These are phyloP conservation scores for Cerastis rubricosa DNA, from an alignment of 2,888 invertebrate genomes.

Conservation along the genomic window DNA sequence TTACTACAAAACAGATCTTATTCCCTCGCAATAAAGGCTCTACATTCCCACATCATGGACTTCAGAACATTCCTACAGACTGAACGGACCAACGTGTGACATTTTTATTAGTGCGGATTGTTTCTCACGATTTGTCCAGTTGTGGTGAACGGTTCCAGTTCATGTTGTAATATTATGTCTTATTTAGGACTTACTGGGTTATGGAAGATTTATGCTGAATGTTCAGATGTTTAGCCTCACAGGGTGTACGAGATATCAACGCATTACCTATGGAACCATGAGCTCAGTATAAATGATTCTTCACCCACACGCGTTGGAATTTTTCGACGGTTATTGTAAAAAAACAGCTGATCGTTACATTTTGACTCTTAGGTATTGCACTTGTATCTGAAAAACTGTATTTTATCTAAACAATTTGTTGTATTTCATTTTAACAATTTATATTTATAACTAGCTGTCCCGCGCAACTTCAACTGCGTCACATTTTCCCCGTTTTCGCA, in stretches of 20 bases:
- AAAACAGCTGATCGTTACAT: neutral
- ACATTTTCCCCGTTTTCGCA: no score
- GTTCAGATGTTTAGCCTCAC: no score
- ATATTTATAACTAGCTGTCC: no score
- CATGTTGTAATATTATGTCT: conserved; percentile 49
- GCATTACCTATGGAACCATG: no score
- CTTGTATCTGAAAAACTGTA: neutral
- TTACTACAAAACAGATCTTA: conserved; percentile 67
- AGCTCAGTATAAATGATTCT: no score
- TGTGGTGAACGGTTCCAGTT: conserved; percentile 38
- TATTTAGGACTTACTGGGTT: conserved; percentile 31
- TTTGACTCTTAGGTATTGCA: neutral
- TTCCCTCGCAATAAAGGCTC: conserved; percentile 59
- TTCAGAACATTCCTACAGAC: conserved; percentile 71
- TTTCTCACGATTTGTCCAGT: conserved; percentile 81
- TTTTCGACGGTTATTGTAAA: no score
- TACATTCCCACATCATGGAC: conserved; percentile 49
- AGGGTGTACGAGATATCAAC: no score
- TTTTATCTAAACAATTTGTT: no score
- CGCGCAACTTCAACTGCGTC: no score
- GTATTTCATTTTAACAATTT: no score
- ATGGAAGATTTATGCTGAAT: no score
- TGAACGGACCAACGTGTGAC: conserved; percentile 77
- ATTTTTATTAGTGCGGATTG: conserved; percentile 85
- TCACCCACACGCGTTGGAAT: no score